These are phyloP conservation scores for Turritopsis rubra DNA, from an alignment of 30 jellyfish, hydroid and myxozoan genomes.

Conservation along the genomic window DNA sequence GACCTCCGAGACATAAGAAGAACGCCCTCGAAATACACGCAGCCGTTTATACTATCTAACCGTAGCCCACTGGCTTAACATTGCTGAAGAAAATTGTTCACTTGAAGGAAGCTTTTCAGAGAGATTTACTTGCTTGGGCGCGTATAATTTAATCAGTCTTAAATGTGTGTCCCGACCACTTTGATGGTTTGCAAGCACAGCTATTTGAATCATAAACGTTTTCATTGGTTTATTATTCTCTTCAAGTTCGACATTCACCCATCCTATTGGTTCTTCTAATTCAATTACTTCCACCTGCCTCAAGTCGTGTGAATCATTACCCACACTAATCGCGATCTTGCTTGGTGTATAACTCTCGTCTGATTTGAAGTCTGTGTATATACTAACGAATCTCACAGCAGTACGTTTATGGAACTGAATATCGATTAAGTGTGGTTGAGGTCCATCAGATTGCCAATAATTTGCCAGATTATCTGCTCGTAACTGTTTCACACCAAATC, in stretches of 20 bases:
- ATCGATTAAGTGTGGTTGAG: slow-evolving; percentile 94
- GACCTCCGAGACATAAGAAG: too few relatives aligned
- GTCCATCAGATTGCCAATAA: slow-evolving; percentile 99
- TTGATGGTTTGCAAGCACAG: slow-evolving; percentile 93
- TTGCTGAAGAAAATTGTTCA: slow-evolving; percentile 15
- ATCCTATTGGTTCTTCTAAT: slow-evolving; percentile 92
- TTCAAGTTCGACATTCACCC: slow-evolving; percentile 84
- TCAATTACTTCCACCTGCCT: slow-evolving; percentile 75
- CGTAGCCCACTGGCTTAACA: neutral
- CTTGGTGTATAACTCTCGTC: slow-evolving; percentile 99
- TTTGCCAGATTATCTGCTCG: slow-evolving; percentile 68
- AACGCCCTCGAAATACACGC: too few relatives aligned
- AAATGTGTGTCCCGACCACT: slow-evolving; percentile 98
- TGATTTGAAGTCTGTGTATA: slow-evolving; percentile 83
- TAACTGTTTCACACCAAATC: slow-evolving; percentile 84
- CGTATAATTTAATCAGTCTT: slow-evolving; percentile 75
- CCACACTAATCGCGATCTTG: slow-evolving; percentile 83
- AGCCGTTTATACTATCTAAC: neutral
- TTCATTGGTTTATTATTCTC: slow-evolving; percentile 50
- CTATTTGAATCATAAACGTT: slow-evolving; percentile 90
- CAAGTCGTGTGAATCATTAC: slow-evolving; percentile 92
- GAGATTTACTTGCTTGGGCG: slow-evolving; percentile 50
- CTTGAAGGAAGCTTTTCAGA: slow-evolving; percentile 25
- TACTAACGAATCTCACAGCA: slow-evolving; percentile 71
- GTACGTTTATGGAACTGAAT: slow-evolving; percentile 76